phyloP scores from a whole-genome alignment of 2,113 vertebrate species.

The Ptilorrhoa leucosticta region DNA sequence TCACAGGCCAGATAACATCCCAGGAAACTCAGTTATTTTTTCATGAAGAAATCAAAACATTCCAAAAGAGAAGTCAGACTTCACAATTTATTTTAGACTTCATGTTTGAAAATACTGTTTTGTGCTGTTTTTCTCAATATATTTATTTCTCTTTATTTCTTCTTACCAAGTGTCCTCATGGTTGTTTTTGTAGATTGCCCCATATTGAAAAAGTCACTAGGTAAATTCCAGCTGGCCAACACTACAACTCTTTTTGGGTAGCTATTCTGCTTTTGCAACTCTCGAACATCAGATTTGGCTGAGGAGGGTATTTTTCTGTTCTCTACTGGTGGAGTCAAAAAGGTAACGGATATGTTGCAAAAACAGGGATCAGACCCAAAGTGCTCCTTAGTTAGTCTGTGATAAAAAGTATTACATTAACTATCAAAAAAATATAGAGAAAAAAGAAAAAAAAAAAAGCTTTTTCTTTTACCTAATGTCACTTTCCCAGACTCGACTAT shows the following conservation, averaged over 20 bases:
- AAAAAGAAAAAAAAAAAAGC: not conserved
- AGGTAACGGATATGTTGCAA: not conserved
- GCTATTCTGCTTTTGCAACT: not conserved
- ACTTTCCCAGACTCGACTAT: constrained; percentile 91
- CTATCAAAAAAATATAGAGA: not conserved
- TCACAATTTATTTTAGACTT: not conserved
- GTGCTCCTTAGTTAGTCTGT: not conserved
- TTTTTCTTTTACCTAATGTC: constrained; percentile 89
- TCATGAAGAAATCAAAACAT: not conserved
- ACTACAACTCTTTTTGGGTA: fast-evolving
- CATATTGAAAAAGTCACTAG: not conserved
- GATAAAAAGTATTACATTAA: not conserved
- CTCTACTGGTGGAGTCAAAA: not conserved
- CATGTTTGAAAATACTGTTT: not conserved
- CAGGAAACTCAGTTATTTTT: not conserved
- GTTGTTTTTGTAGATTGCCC: not conserved
- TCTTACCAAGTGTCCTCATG: not conserved
- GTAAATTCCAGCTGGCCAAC: not conserved
- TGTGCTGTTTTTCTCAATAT: not conserved
- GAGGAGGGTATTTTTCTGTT: not conserved
- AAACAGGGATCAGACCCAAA: not conserved
- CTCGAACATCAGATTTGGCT: not conserved
- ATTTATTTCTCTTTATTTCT: not conserved
- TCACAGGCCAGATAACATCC: not conserved
- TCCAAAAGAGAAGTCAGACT: not conserved